A percentile compares a stretch with the other conserved stretches of the same genome.
Conservation (phyloP, 1,140 invertebrate genomes). For the Drosophila bipectinata region DNA sequence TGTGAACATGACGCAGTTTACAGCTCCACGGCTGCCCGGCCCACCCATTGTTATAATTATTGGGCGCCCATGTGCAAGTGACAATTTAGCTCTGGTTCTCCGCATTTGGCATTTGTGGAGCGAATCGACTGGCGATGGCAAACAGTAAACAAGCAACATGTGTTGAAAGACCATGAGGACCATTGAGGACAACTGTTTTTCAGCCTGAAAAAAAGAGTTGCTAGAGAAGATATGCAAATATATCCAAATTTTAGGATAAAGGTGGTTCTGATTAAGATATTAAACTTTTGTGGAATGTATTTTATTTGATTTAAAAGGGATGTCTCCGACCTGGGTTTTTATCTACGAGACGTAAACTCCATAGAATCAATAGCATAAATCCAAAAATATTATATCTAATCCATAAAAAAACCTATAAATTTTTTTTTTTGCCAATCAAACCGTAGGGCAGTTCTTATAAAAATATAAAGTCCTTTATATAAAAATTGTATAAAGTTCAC, state of each 20-base stretch:
- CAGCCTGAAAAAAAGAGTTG: not conserved
- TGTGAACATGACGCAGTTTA: constrained; percentile 73
- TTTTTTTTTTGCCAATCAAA: too few species aligned
- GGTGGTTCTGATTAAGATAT: too few species aligned
- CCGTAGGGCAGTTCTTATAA: too few species aligned
- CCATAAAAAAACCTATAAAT: too few species aligned
- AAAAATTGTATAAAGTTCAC: not conserved
- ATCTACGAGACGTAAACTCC: too few species aligned
- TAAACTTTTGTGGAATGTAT: too few species aligned
- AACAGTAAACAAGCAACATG: constrained; percentile 51
- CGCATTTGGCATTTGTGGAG: constrained; percentile 59
- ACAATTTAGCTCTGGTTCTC: constrained; percentile 66
- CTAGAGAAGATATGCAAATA: not conserved
- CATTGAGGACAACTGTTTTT: constrained; percentile 18
- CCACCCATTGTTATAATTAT: constrained; percentile 81
- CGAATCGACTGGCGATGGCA: constrained; percentile 21
- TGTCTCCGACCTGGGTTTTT: too few species aligned
- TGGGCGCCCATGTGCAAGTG: constrained; percentile 75
- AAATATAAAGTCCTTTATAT: not conserved
- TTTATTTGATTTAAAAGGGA: too few species aligned
- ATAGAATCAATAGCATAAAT: too few species aligned
- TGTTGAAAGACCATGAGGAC: constrained; percentile 58
- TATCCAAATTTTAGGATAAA: too few species aligned
- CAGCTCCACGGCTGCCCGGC: constrained; percentile 48
- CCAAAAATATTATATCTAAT: too few species aligned